phyloP scores from a whole-genome alignment of 2,797 vertebrate species.

The Crenuchus spilurus region DNA sequence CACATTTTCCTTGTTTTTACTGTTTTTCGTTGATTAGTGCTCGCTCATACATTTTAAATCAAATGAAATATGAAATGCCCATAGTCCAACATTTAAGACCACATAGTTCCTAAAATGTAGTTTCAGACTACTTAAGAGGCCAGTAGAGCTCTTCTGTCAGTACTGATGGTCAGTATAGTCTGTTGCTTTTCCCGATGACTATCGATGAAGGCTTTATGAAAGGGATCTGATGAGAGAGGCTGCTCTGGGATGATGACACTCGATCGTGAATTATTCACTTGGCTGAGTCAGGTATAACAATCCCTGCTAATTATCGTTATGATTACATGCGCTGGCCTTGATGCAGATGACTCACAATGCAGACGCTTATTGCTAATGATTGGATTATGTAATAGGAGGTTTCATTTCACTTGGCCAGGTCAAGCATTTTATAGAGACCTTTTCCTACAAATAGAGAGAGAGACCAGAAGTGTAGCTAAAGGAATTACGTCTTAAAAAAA shows the following conservation, averaged over 20 bases:
- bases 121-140: too few species aligned
- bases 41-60: too few species aligned
- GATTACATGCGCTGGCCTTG: neutral
- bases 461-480: too few species aligned
- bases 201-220: slow-evolving; percentile 11
- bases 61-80: too few species aligned
- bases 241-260: neutral
- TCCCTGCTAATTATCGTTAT: slow-evolving; percentile 21
- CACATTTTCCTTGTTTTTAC: too few species aligned
- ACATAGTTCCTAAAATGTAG: too few species aligned
- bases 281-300: slow-evolving; percentile 7
- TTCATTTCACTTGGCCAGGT: slow-evolving; percentile 1
- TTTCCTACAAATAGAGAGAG: neutral
- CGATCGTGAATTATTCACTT: slow-evolving; percentile 7
- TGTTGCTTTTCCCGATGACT: neutral
- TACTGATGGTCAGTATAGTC: too few species aligned
- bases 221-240: neutral
- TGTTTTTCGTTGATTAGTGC: too few species aligned
- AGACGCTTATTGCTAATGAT: slow-evolving; percentile 2
- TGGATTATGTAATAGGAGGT: slow-evolving; percentile 14
- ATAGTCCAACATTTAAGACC: too few species aligned
- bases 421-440: slow-evolving; percentile 8
- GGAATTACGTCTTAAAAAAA: neutral
- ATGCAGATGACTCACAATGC: slow-evolving; percentile 32
- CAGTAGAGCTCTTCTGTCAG: too few species aligned